Conservation (phyloP, 1,140 invertebrate genomes). For the Geopemphigus sp. region DNA sequence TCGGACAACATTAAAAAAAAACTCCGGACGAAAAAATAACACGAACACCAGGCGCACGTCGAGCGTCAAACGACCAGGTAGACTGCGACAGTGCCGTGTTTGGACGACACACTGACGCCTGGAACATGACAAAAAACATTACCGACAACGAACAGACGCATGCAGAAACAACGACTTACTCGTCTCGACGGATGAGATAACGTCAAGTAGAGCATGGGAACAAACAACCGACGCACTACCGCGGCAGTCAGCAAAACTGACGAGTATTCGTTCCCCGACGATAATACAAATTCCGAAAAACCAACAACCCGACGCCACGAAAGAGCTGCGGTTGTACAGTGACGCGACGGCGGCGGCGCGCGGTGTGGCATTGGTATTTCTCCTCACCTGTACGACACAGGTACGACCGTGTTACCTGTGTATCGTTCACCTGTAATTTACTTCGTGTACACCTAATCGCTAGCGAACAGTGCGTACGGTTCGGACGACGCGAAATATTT, state of each 20-base stretch:
- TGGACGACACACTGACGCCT: not conserved
- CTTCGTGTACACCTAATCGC: constrained; percentile 15
- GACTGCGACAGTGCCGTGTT: too few relatives aligned
- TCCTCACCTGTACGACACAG: not conserved
- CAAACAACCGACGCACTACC: not conserved
- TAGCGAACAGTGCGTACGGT: constrained; percentile 12
- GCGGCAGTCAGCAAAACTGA: not conserved
- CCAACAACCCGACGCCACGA: not conserved
- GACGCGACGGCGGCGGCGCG: not conserved
- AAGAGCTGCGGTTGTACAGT: not conserved
- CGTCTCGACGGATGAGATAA: not conserved
- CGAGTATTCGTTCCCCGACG: not conserved
- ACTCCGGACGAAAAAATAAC: too few relatives aligned
- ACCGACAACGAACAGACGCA: not conserved
- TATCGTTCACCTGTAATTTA: constrained; percentile 29
- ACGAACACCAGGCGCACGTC: not conserved
- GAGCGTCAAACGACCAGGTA: too few relatives aligned
- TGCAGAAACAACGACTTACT: not conserved
- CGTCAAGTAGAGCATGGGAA: not conserved
- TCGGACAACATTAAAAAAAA: not conserved
- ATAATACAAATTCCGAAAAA: not conserved
- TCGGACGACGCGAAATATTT: not conserved
- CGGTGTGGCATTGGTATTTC: constrained; percentile 12
- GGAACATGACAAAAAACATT: not conserved
- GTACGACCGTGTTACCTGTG: constrained; percentile 11